A percentile compares a stretch with the other conserved stretches of the same genome.
Conservation (phyloP, 1,140 invertebrate genomes). For the Acromyrmex echinatior region DNA sequence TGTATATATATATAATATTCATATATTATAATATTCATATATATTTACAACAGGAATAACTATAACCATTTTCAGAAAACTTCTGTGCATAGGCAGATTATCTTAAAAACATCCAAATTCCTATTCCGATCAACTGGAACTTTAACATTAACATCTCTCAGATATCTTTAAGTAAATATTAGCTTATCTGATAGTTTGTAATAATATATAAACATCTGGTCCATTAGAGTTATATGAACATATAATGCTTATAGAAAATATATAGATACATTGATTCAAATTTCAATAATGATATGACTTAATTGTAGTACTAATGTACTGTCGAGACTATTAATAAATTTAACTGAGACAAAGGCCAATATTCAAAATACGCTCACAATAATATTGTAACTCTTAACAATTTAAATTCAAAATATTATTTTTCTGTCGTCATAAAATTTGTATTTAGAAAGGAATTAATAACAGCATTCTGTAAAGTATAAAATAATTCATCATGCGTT, state of each 20-base stretch:
- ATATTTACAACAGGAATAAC: constrained; percentile 47
- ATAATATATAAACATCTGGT: constrained; percentile 87
- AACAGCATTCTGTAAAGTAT: background rate
- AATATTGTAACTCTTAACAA: constrained; percentile 13
- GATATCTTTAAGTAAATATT: constrained; percentile 82
- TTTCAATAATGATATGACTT: constrained; percentile 84
- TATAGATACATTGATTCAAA: constrained; percentile 84
- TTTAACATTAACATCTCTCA: constrained; percentile 80
- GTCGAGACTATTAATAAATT: constrained; percentile 71
- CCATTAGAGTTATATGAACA: constrained; percentile 84
- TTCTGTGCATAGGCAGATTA: constrained; percentile 69
- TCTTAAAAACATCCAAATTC: constrained; percentile 64
- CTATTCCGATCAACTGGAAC: constrained; percentile 76
- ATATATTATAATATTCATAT: constrained; percentile 49
- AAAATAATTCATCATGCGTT: background rate
- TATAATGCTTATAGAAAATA: constrained; percentile 87
- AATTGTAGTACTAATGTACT: constrained; percentile 78
- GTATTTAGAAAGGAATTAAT: background rate
- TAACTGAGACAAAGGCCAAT: constrained; percentile 72
- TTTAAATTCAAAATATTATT: constrained; percentile 18
- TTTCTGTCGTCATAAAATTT: background rate
- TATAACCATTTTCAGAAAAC: constrained; percentile 68
- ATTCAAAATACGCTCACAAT: constrained; percentile 30
- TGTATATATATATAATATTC: constrained; percentile 1
- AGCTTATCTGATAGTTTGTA: constrained; percentile 80